Evolutionary conservation across 2,797 vertebrate species (phyloP).

Genomic region (Allenopithecus nigroviridis): DNA sequence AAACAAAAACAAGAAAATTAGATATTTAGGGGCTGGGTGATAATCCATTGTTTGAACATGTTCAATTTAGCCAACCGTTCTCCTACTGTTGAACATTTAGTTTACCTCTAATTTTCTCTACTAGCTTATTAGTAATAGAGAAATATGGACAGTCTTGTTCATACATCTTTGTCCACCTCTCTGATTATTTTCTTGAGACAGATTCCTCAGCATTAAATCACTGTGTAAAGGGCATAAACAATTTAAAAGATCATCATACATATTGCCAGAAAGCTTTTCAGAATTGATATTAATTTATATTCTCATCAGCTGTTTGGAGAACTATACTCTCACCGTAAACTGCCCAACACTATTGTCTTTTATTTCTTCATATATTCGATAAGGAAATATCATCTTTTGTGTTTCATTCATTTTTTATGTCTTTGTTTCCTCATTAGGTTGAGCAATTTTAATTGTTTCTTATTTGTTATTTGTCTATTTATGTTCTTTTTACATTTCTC

Average conservation of each 20-base stretch:
- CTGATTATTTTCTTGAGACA: slow-evolving; percentile 50
- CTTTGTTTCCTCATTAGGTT: background rate
- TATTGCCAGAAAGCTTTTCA: slow-evolving; percentile 14
- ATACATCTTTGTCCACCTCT: slow-evolving; percentile 52
- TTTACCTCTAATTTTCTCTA: slow-evolving; percentile 36
- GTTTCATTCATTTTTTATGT: background rate
- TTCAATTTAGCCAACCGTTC: background rate
- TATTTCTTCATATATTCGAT: background rate
- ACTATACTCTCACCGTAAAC: background rate
- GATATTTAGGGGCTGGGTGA: background rate
- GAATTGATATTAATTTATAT: slow-evolving; percentile 28
- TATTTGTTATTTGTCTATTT: background rate
- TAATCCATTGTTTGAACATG: background rate
- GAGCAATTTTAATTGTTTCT: background rate
- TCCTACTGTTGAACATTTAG: background rate
- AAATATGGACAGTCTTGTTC: background rate
- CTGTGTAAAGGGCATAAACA: slow-evolving; percentile 51
- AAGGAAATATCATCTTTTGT: background rate
- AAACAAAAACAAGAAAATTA: background rate
- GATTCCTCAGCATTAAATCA: slow-evolving; percentile 42
- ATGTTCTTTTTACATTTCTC: background rate
- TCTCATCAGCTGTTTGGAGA: slow-evolving; percentile 6
- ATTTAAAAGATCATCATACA: slow-evolving; percentile 47
- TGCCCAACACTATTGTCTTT: background rate
- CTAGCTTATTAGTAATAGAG: slow-evolving; percentile 50